phyloP scores from a whole-genome alignment of 2,797 vertebrate genomes.

The Sternarchorhynchus goeldii region DNA sequence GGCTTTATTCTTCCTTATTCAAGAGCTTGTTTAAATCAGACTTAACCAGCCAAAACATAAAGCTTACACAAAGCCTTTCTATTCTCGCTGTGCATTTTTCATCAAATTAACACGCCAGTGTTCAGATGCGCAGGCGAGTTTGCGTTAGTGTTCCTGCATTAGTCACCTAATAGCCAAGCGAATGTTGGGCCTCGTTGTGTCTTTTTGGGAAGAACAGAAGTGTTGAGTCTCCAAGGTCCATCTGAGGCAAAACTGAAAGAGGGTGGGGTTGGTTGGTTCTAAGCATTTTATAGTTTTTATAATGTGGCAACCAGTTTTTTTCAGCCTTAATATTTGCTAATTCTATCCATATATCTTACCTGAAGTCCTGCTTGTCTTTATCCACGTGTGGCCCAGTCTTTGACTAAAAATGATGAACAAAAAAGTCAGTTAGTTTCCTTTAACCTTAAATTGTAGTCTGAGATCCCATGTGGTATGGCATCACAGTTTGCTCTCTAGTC shows the following conservation, averaged over 20 bases:
- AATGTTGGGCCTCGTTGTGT: neutral
- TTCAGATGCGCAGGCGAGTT: neutral
- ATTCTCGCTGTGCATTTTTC: neutral
- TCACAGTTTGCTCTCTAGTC: too few relatives aligned
- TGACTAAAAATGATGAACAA: neutral
- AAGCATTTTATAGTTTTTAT: too few relatives aligned
- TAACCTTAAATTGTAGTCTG: neutral
- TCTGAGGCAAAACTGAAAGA: neutral
- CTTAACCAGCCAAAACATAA: conserved; percentile 41
- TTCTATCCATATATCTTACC: too few relatives aligned
- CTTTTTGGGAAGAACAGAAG: neutral
- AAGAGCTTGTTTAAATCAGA: conserved; percentile 46
- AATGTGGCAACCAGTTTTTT: neutral
- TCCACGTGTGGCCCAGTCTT: neutral
- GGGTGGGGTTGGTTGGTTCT: neutral
- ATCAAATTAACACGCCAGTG: neutral
- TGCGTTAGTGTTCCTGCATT: neutral
- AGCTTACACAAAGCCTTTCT: neutral
- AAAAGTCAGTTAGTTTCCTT: too few relatives aligned
- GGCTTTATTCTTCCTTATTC: conserved; percentile 24
- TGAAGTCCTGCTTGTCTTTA: too few relatives aligned
- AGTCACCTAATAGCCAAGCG: neutral
- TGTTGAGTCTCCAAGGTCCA: neutral
- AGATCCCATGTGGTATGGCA: neutral
- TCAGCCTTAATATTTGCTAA: neutral